These are phyloP conservation scores for Trichogramma evanescens DNA, from an alignment of 2,888 invertebrate species.

Conservation along the genomic window DNA sequence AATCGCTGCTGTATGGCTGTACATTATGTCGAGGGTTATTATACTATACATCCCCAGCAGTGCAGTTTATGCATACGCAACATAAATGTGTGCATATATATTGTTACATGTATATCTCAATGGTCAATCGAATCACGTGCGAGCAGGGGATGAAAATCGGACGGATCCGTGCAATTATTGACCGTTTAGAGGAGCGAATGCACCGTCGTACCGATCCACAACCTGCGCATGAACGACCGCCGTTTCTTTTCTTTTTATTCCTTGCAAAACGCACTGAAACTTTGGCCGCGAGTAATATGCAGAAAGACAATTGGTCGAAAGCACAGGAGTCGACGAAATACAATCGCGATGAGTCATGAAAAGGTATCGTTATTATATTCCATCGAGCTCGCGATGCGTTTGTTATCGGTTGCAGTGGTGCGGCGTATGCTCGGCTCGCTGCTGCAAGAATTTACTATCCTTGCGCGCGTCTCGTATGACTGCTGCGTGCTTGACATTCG, in stretches of 20 bases:
- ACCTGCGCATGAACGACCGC: not conserved
- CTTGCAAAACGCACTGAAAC: too few relatives aligned
- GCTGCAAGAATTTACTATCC: conserved; percentile 6
- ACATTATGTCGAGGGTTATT: too few relatives aligned
- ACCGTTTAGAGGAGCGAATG: too few relatives aligned
- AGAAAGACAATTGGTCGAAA: too few relatives aligned
- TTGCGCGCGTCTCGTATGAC: not conserved
- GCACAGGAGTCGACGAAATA: too few relatives aligned
- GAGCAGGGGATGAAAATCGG: not conserved
- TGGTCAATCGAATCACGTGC: conserved; percentile 2
- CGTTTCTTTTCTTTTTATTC: not conserved
- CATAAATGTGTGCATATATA: not conserved
- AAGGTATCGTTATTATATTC: too few relatives aligned
- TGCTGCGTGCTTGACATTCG: not conserved
- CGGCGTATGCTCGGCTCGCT: not conserved
- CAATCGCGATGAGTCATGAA: too few relatives aligned
- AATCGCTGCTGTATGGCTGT: not conserved
- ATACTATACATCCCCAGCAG: too few relatives aligned
- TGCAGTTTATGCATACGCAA: too few relatives aligned
- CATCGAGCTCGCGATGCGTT: not conserved
- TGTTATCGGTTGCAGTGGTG: not conserved
- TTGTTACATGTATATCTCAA: not conserved
- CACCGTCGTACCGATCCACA: too few relatives aligned
- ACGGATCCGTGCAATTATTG: too few relatives aligned
- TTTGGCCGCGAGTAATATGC: too few relatives aligned